Percentiles rank a stretch among this genome's conserved stretches.
phyloP scores from a whole-genome alignment of 2,113 vertebrate species.

The Thunnus thynnus region DNA sequence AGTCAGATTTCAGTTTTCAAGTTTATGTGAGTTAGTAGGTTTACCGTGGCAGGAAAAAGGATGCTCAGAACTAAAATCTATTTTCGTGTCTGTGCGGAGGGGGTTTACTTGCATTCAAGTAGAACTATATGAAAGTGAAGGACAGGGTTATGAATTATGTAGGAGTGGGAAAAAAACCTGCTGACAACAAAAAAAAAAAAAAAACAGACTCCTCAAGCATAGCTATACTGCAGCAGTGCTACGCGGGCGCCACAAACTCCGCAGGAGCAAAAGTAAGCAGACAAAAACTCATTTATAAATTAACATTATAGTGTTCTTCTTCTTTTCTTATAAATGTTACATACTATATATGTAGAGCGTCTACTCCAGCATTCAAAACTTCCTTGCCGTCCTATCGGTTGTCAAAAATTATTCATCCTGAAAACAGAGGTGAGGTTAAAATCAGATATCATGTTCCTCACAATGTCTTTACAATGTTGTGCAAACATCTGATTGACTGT shows the following conservation, averaged over 20 bases:
- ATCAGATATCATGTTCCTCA: constrained; percentile 39
- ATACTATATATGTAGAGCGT: constrained; percentile 5
- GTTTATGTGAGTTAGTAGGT: constrained; percentile 30
- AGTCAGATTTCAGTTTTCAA: constrained; percentile 45
- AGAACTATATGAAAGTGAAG: constrained; percentile 82
- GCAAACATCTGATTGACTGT: constrained; percentile 25
- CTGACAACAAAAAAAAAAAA: constrained; percentile 80
- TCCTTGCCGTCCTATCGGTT: constrained; percentile 4
- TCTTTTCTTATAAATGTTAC: constrained; percentile 40
- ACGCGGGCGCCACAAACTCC: constrained; percentile 57
- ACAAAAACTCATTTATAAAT: constrained; percentile 60
- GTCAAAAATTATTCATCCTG: constrained; percentile 7
- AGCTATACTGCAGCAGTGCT: constrained; percentile 54
- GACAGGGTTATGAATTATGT: constrained; percentile 82
- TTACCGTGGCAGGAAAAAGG: constrained; percentile 51
- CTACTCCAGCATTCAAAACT: constrained; percentile 19
- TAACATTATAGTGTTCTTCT: constrained; percentile 35
- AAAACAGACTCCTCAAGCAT: constrained; percentile 71
- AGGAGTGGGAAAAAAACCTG: constrained; percentile 72
- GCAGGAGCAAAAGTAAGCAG: constrained; percentile 52
- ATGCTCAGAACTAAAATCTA: constrained; percentile 62
- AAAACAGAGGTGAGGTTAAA: constrained; percentile 48
- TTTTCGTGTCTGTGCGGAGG: constrained; percentile 66
- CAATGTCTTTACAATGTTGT: neutral
- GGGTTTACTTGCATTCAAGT: constrained; percentile 76